Evolutionary conservation across 1,140 invertebrate species (phyloP).

Genomic region (Leptoteleia sp.): DNA sequence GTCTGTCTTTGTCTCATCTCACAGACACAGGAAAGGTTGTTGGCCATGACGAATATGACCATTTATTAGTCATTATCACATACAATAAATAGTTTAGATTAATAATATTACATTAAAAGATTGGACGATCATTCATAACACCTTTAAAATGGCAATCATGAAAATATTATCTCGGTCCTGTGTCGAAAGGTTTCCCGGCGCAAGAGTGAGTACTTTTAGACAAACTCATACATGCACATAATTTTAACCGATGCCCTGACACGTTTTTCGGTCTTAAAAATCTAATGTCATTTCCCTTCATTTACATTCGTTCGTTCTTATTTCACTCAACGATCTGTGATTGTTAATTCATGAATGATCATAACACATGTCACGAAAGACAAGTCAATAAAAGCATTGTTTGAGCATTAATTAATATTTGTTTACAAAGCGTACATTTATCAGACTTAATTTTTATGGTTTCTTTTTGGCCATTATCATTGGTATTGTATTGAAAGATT

Average conservation of each 20-base stretch:
- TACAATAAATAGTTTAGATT: conserved; percentile 63
- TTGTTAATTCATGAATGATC: conserved; percentile 16
- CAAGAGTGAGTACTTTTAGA: conserved; percentile 69
- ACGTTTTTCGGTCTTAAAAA: conserved; percentile 33
- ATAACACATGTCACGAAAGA: background rate
- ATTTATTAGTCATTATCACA: conserved; percentile 59
- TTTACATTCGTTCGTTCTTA: conserved; percentile 11
- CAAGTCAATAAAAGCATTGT: background rate
- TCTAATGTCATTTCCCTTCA: conserved; percentile 26
- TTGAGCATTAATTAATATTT: background rate
- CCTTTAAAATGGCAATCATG: conserved; percentile 67
- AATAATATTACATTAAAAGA: conserved; percentile 30
- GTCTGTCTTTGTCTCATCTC: conserved; percentile 50
- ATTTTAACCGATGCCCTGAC: conserved; percentile 10
- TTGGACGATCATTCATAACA: conserved; percentile 12
- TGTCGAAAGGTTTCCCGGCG: conserved; percentile 68
- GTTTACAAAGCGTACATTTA: background rate
- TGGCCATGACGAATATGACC: conserved; percentile 55
- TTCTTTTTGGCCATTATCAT: background rate
- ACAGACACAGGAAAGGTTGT: conserved; percentile 45
- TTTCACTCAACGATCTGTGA: background rate
- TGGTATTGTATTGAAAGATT: too few species aligned
- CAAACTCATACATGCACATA: conserved; percentile 1
- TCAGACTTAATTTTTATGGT: background rate
- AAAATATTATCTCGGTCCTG: conserved; percentile 70